Base-by-base conservation (phyloP, 2,113 vertebrate species). In the Axis porcinus region DNA sequence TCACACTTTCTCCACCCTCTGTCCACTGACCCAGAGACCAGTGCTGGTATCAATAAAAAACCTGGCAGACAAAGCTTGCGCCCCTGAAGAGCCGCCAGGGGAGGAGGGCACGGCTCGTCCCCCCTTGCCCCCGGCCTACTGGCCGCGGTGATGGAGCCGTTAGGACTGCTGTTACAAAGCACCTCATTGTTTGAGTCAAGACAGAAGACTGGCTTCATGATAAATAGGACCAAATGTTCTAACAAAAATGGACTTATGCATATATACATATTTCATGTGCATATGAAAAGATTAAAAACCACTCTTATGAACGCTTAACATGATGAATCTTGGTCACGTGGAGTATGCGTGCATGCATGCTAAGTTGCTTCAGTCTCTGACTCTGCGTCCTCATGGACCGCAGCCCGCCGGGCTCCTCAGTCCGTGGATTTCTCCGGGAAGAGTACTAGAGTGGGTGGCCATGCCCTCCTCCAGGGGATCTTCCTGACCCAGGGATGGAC, bases 161-260 rank as follows among this genome's bases (percentile, higher is more conserved):
- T 85, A 21, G 14, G 16, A 33, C 13, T 58, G 14, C 36, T 70
- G 25, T 64, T 84, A 82, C 28, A 90, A 93, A 91, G 74, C 25
- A 45, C 54, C 86, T 94, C 40, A 60, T 16, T 43, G 8, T 91
- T 70, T 97, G 43, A 83, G 47, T 92, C 82, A 91, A 96, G 94
- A 95, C n/a, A 67, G 52, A 94, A 52, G 54, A 94, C 70, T 3
- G 70, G 55, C n/a, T 94, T 95, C 76, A 47, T 83, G 45, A 91
- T 57, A 92, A 47, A 90, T 47, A 86, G 62, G 60, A 70, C 23
- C 54, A 76, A 87, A 62, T 97, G 54, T 83, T 84, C 91, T 78
- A 91, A 97, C n/a, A 55, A 89, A 94, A 78, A 86, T 36, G 30
- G 11, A 97, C 54, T 21, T 15, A 62, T 33, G 10, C 3, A 16